Evolutionary conservation across 1,140 invertebrate genomes (phyloP).

Genomic region (Heliothis virescens): DNA sequence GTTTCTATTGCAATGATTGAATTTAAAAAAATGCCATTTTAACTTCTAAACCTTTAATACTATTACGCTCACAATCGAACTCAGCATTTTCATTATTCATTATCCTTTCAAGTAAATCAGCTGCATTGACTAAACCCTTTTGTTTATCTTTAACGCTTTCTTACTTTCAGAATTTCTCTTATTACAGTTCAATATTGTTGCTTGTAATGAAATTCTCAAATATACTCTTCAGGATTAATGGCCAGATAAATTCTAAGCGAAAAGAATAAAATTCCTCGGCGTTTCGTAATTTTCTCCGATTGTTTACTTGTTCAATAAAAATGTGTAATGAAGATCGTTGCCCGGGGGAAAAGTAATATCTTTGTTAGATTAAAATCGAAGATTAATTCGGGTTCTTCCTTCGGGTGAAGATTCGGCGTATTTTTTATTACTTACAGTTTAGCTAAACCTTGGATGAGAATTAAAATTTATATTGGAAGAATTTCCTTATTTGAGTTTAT

Average conservation of each 20-base stretch:
- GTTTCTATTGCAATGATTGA: too few relatives aligned
- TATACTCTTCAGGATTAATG: background rate
- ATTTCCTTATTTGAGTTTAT: background rate
- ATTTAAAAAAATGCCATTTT: too few relatives aligned
- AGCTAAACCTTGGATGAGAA: background rate
- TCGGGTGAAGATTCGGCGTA: background rate
- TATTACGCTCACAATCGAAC: background rate
- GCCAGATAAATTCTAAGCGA: background rate
- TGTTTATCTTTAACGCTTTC: too few relatives aligned
- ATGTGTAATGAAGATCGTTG: constrained; percentile 34
- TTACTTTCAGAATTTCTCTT: too few relatives aligned
- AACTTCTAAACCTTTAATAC: background rate
- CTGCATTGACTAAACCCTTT: too few relatives aligned
- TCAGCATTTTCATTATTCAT: background rate
- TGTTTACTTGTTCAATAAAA: constrained; percentile 40
- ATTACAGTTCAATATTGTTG: background rate
- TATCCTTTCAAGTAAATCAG: background rate
- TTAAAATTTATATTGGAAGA: background rate
- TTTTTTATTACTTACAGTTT: constrained; percentile 18
- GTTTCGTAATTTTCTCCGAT: constrained; percentile 1
- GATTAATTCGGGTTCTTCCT: constrained; percentile 28
- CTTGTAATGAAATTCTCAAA: constrained; percentile 4
- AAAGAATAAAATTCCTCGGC: background rate
- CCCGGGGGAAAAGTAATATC: constrained; percentile 21
- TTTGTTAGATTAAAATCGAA: constrained; percentile 41